A percentile compares a stretch with the other conserved stretches of the same genome.
These are phyloP conservation scores for Lasiurus cinereus DNA, from an alignment of 2,113 vertebrate genomes.

Conservation along the genomic window DNA sequence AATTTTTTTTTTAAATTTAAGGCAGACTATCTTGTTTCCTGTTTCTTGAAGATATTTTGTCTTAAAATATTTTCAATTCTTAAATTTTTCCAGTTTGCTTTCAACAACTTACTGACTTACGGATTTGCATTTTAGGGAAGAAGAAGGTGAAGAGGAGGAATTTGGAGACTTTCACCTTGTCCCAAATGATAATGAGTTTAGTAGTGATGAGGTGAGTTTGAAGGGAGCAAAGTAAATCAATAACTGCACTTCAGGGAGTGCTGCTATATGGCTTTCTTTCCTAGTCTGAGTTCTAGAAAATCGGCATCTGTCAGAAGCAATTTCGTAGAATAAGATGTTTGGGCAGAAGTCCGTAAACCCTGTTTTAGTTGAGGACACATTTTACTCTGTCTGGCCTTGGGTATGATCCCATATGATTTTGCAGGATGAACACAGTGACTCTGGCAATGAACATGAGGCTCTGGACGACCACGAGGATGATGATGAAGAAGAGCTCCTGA, in stretches of 20 bases:
- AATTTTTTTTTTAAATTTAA: background rate
- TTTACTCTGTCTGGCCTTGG: constrained; percentile 11
- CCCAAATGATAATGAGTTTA: constrained; percentile 90
- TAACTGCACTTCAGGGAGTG: background rate
- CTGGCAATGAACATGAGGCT: constrained; percentile 75
- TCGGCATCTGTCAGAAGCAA: constrained; percentile 52
- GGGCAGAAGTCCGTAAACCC: constrained; percentile 28
- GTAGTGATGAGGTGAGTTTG: constrained; percentile 89
- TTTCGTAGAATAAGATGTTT: constrained; percentile 48
- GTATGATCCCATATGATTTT: constrained; percentile 12
- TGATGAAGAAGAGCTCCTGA: constrained; percentile 90
- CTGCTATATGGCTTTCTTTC: background rate
- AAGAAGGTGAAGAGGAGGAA: constrained; percentile 90
- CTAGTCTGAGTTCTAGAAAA: constrained; percentile 51
- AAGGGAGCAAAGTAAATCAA: background rate
- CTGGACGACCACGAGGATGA: constrained; percentile 86
- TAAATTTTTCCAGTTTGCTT: constrained; percentile 40
- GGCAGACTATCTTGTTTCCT: background rate
- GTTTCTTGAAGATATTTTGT: constrained; percentile 44
- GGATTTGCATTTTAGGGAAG: constrained; percentile 83
- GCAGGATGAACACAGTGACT: constrained; percentile 81
- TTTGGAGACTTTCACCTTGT: constrained; percentile 93
- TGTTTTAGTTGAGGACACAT: background rate
- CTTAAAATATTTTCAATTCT: constrained; percentile 41
- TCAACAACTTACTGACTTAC: background rate